Evolutionary conservation across 2,888 invertebrate species (phyloP).

Genomic region (Beris chalybata): DNA sequence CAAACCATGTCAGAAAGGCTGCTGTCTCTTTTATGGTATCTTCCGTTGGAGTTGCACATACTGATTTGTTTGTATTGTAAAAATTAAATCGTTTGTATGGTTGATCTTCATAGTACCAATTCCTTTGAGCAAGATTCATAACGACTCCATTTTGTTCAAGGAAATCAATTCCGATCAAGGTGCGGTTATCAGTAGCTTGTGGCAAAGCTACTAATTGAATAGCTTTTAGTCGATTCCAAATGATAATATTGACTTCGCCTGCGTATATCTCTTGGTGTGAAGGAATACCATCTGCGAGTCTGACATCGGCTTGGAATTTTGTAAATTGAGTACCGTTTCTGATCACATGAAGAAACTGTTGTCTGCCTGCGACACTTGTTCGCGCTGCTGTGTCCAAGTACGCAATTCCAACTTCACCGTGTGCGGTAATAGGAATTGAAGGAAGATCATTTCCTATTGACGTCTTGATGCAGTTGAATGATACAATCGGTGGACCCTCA

Average conservation of each 20-base stretch:
- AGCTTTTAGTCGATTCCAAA: slow-evolving; percentile 26
- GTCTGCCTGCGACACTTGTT: slow-evolving; percentile 39
- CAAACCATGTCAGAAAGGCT: not conserved
- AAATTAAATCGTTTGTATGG: slow-evolving; percentile 4
- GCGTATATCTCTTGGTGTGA: slow-evolving; percentile 12
- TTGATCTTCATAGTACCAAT: slow-evolving; percentile 2
- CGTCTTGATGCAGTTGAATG: slow-evolving; percentile 25
- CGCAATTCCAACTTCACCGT: slow-evolving; percentile 37
- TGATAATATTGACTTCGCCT: slow-evolving; percentile 13
- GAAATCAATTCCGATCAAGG: slow-evolving; percentile 33
- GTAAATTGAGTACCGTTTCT: slow-evolving; percentile 16
- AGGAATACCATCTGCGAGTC: slow-evolving; percentile 12
- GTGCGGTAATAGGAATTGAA: slow-evolving; percentile 32
- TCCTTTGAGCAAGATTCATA: slow-evolving; percentile 5
- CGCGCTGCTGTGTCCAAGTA: slow-evolving; percentile 39
- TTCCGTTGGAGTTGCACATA: not conserved
- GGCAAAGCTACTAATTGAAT: slow-evolving; percentile 17
- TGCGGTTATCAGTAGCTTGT: slow-evolving; percentile 21
- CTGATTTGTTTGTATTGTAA: not conserved
- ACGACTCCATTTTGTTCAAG: slow-evolving; percentile 10
- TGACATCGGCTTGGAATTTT: slow-evolving; percentile 13
- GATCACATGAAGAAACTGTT: slow-evolving; percentile 8
- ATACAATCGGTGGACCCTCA: slow-evolving; percentile 12
- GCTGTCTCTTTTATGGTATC: not conserved
- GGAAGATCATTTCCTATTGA: slow-evolving; percentile 21